A percentile compares a stretch with the other conserved stretches of the same genome.
Conservation (phyloP, 2,113 vertebrate species). For the Anser cygnoides region DNA sequence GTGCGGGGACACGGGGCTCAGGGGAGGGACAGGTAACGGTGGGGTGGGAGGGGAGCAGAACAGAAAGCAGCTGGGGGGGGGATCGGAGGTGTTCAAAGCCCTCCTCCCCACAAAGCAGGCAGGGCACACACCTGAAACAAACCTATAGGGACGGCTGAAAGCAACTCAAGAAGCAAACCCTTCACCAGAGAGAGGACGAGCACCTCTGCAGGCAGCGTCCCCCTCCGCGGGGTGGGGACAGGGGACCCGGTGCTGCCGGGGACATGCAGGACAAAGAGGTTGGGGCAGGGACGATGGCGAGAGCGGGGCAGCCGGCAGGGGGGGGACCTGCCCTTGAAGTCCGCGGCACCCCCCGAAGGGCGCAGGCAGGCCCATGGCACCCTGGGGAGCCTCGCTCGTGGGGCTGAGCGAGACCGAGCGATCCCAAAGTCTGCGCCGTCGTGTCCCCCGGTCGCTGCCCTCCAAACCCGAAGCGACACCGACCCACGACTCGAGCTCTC, state of each 20-base stretch:
- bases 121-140: slow-evolving; percentile 5
- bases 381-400: too few species aligned
- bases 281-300: background rate
- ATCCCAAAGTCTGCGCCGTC: background rate
- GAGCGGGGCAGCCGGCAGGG: background rate
- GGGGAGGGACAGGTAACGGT: background rate
- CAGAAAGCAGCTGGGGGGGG: background rate
- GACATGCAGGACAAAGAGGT: background rate
- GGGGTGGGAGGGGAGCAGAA: background rate
- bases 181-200: background rate
- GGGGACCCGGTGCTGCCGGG: background rate
- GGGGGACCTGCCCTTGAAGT: background rate
- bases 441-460: background rate
- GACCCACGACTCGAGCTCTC: background rate
- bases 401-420: background rate
- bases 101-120: background rate
- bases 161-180: slow-evolving; percentile 6
- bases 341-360: background rate
- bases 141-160: background rate
- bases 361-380: background rate
- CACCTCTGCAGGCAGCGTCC: background rate
- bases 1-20: background rate
- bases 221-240: background rate
- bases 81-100: background rate
- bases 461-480: slow-evolving; percentile 17